Evolutionary conservation across 2,888 invertebrate species (phyloP).

Genomic region (Parapristionchus giblindavisi): DNA sequence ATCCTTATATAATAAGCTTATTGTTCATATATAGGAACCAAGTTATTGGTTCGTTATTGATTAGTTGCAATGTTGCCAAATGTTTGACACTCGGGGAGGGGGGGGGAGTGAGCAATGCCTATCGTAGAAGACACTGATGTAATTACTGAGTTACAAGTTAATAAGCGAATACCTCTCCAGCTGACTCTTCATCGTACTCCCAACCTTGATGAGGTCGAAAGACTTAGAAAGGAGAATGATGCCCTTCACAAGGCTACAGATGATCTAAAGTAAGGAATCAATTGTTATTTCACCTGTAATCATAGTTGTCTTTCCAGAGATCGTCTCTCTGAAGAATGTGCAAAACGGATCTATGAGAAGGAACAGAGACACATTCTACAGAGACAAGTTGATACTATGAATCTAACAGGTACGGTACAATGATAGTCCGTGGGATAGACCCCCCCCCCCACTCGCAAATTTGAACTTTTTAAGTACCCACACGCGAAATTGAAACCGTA

Average conservation of each 20-base stretch:
- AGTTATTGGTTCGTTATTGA: too few relatives aligned
- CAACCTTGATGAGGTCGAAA: conserved; percentile 12
- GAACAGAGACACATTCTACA: conserved; percentile 3
- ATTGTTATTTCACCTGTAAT: background rate
- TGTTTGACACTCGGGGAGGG: too few relatives aligned
- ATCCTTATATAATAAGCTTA: too few relatives aligned
- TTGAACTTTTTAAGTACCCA: too few relatives aligned
- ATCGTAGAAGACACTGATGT: too few relatives aligned
- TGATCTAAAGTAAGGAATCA: conserved; percentile 4
- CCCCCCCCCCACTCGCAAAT: too few relatives aligned
- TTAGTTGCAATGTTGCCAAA: too few relatives aligned
- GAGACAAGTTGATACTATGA: conserved; percentile 2
- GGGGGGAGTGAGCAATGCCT: too few relatives aligned
- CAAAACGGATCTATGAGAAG: conserved; percentile 7
- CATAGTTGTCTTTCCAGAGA: background rate
- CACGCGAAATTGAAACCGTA: too few relatives aligned
- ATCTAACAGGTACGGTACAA: conserved; percentile 4
- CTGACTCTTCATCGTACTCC: background rate
- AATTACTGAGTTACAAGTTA: too few relatives aligned
- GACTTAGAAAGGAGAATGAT: background rate
- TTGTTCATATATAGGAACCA: too few relatives aligned
- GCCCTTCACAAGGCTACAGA: background rate
- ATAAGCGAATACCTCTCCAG: background rate
- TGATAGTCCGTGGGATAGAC: too few relatives aligned
- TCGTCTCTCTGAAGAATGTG: conserved; percentile 1